Conservation (phyloP, 1,140 invertebrate genomes). For the Formica exsecta region DNA sequence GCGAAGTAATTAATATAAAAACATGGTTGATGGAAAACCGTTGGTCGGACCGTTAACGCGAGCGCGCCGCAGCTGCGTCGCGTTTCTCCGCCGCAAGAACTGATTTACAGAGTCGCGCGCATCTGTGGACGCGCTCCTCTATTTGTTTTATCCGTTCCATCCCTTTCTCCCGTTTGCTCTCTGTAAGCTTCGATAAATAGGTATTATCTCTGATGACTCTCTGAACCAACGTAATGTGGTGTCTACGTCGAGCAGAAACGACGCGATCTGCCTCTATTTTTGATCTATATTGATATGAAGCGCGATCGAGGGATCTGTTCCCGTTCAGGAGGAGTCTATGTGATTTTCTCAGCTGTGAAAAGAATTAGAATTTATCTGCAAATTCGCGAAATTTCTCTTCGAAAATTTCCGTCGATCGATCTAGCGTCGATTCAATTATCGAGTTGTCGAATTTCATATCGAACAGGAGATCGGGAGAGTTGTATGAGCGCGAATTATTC, state of each 20-base stretch:
- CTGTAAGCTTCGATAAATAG: constrained; percentile 26
- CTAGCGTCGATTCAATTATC: constrained; percentile 12
- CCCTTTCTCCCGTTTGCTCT: too few relatives aligned
- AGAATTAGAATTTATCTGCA: not conserved
- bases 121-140: constrained; percentile 42
- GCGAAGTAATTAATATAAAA: constrained; percentile 68
- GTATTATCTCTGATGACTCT: constrained; percentile 36
- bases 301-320: too few relatives aligned
- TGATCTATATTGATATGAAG: too few relatives aligned
- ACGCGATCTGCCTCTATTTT: not conserved
- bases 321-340: too few relatives aligned
- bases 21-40: constrained; percentile 27
- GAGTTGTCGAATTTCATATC: constrained; percentile 4
- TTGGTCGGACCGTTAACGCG: not conserved
- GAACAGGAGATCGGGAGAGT: constrained; percentile 22
- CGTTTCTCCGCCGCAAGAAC: constrained; percentile 47
- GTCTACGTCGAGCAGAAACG: not conserved
- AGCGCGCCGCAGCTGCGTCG: not conserved
- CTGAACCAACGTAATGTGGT: not conserved
- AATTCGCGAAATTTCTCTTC: not conserved
- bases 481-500: constrained; percentile 51
- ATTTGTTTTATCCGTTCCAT: constrained; percentile 9
- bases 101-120: constrained; percentile 56
- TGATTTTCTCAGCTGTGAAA: not conserved
- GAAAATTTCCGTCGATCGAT: not conserved